Evolutionary conservation across 2,888 invertebrate species (phyloP).

Genomic region (Chironomus riparius): DNA sequence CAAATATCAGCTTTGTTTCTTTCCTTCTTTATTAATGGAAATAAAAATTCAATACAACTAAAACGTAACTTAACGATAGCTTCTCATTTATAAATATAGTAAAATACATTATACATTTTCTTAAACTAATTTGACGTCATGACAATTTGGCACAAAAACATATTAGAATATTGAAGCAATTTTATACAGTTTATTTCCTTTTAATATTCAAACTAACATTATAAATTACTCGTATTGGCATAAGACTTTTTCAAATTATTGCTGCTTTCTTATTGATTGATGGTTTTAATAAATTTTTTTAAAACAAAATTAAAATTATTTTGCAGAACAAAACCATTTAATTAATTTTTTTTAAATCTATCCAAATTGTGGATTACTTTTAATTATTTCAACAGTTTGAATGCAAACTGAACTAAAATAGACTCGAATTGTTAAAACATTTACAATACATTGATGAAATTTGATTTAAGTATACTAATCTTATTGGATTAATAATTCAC

Average conservation of each 20-base stretch:
- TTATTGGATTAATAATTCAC: neutral
- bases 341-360: too few relatives aligned
- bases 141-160: constrained; percentile 12
- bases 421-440: too few relatives aligned
- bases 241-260: neutral
- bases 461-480: neutral
- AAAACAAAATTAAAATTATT: too few relatives aligned
- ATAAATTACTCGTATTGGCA: neutral
- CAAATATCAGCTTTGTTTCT: neutral
- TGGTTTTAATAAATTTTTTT: too few relatives aligned
- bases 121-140: neutral
- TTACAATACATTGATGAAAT: neutral
- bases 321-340: too few relatives aligned
- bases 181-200: neutral
- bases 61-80: neutral
- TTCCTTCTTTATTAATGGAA: neutral
- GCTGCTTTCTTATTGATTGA: neutral
- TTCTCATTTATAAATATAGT: neutral
- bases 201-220: neutral
- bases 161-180: neutral
- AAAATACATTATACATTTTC: neutral
- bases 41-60: neutral
- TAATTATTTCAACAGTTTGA: too few relatives aligned
- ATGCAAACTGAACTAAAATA: too few relatives aligned
- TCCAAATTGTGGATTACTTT: too few relatives aligned